Percentiles rank a stretch among this genome's conserved stretches.
These are phyloP conservation scores for Numenius phaeopus DNA, from an alignment of 2,797 vertebrate genomes.

Conservation along the genomic window DNA sequence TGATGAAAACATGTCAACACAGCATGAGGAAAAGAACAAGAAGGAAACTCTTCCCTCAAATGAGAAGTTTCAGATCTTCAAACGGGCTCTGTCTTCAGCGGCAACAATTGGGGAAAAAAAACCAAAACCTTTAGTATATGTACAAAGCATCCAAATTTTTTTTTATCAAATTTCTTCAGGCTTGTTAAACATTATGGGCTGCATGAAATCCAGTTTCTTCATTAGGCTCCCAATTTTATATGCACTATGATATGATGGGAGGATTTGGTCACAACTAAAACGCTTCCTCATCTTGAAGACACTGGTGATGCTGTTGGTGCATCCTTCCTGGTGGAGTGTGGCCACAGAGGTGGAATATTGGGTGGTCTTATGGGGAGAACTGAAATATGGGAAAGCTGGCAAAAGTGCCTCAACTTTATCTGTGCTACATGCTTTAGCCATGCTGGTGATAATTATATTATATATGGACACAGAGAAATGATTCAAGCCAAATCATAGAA, in stretches of 20 bases:
- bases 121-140: not conserved
- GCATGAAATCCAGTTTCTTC: not conserved
- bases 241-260: rapidly evolving
- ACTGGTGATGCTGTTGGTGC: not conserved
- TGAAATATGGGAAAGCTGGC: not conserved
- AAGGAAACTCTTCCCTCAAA: conserved; percentile 22
- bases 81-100: not conserved
- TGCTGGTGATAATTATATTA: not conserved
- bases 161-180: not conserved
- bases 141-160: not conserved
- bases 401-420: not conserved
- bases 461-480: not conserved
- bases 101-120: not conserved
- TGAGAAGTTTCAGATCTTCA: conserved; percentile 62
- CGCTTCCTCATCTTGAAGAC: not conserved
- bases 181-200: not conserved
- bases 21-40: conserved; percentile 51
- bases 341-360: not conserved
- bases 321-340: rapidly evolving
- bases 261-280: not conserved
- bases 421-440: not conserved
- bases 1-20: conserved; percentile 64
- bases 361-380: not conserved
- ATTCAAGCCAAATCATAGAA: not conserved
- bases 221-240: not conserved